Base-by-base conservation (phyloP, 2,888 invertebrate species). In the Ichneumoninae sp. region DNA sequence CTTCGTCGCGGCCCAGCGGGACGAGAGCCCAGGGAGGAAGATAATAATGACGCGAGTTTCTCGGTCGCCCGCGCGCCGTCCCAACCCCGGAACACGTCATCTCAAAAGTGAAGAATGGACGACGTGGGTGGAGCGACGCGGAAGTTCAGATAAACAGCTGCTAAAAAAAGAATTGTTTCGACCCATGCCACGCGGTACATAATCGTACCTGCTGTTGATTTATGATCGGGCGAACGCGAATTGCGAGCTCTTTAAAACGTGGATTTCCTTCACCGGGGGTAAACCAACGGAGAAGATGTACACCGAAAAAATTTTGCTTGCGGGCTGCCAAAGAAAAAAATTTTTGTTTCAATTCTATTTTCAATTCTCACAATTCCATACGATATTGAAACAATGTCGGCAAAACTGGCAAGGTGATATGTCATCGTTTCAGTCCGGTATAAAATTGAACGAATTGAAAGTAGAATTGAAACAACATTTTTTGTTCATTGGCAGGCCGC, bases 21-120 rank as follows among this genome's bases (percentile, higher is more conserved):
- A 75, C 75, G 52, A 33, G 66, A 47, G 40, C 22, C 30, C 36
- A 30, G 40, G 63, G 33, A 68, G 69, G 75, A 75, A 70, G 74
- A 80, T 74, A 80, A 80, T 83, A 83, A 83, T 79, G 83, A 83
- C 74, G 69, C 69, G 74, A 78, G 69, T 79, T 70, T 83, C 54
- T 52, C 52, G 50, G 52, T 47, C 63, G 69, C 44, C 19, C 40
- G 33, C 40, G 33, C 63, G 36, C 63, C 33, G n/a, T 36, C 40
- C 71, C 65, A 63, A 69, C 70, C 70, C 50, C 74, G 36, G 13
- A 70, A 65, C 63, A 57, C 74, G 83, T 84, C 83, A 86, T 85
- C 81, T 44, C 65, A 81, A 70, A 63, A 79, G 70, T 84, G 84
- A 87, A 79, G 77, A 86, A 86, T 84, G 81, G 83, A 80, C 82